Evolutionary conservation across 2,797 vertebrate species (phyloP).

Genomic region (Mus caroli): DNA sequence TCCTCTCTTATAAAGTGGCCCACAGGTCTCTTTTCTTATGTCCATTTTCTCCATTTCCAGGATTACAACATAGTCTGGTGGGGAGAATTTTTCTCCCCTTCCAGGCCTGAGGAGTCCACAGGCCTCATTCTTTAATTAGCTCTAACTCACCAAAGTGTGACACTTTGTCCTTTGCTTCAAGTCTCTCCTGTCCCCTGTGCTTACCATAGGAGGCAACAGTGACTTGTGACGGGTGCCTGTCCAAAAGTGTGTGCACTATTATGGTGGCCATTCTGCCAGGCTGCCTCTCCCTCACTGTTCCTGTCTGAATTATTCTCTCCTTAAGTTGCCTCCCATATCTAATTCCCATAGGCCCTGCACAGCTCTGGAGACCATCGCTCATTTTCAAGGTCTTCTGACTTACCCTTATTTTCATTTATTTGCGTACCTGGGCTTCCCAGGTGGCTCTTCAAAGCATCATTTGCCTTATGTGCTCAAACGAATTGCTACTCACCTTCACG

Average conservation of each 20-base stretch:
- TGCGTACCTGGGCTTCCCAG: not conserved
- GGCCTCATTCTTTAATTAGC: not conserved
- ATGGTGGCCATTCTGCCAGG: not conserved
- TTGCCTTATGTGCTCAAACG: not conserved
- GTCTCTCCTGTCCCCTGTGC: not conserved
- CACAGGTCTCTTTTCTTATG: not conserved
- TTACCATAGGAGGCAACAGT: not conserved
- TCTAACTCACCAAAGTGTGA: not conserved
- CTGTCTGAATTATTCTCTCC: not conserved
- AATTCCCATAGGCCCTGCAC: not conserved
- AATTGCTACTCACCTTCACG: not conserved
- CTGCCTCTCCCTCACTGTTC: not conserved
- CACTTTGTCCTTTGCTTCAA: not conserved
- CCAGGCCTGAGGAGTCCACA: not conserved
- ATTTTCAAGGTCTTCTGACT: not conserved
- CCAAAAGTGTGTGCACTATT: rapidly evolving
- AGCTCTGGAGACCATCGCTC: rapidly evolving
- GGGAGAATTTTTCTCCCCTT: not conserved
- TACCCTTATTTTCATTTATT: not conserved
- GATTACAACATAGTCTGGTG: not conserved
- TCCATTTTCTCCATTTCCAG: not conserved
- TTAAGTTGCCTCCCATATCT: not conserved
- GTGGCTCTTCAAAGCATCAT: not conserved
- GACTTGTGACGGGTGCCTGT: not conserved
- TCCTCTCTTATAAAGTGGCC: not conserved